A percentile compares a stretch with the other conserved stretches of the same genome.
phyloP scores from a whole-genome alignment of 2,888 invertebrate species.

The Drosophila greeni region DNA sequence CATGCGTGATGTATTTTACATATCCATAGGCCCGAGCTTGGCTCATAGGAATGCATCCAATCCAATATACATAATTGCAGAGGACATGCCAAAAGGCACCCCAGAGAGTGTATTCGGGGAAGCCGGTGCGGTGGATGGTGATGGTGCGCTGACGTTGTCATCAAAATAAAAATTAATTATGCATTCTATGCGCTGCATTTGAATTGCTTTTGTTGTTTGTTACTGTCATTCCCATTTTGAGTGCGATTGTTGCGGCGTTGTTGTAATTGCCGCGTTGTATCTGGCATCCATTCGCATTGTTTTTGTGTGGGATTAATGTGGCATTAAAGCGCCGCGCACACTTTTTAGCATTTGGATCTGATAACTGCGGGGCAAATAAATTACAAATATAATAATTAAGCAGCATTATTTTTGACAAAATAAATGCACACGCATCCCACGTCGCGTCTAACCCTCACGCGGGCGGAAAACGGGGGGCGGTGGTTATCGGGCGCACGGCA shows the following conservation, averaged over 20 bases:
- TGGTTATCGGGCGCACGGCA: constrained; percentile 38
- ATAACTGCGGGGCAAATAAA: constrained; percentile 72
- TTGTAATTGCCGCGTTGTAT: constrained; percentile 36
- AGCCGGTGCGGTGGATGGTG: constrained; percentile 12
- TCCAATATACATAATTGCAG: constrained; percentile 51
- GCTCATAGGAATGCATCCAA: constrained; percentile 25
- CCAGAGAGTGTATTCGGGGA: constrained; percentile 16
- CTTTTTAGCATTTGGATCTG: constrained; percentile 66
- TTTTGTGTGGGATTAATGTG: constrained; percentile 62
- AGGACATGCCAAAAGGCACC: constrained; percentile 34
- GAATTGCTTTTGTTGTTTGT: constrained; percentile 71
- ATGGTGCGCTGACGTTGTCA: constrained; percentile 73
- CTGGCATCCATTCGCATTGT: constrained; percentile 8
- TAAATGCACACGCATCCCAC: constrained; percentile 48
- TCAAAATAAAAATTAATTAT: constrained; percentile 78
- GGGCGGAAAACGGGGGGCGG: constrained; percentile 38
- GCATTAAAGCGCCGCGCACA: constrained; percentile 61
- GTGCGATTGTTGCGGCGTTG: constrained; percentile 52
- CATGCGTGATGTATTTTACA: neutral
- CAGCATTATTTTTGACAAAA: constrained; percentile 73
- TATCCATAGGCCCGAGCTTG: neutral
- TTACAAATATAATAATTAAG: constrained; percentile 77
- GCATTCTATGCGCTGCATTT: constrained; percentile 75
- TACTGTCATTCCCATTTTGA: constrained; percentile 67
- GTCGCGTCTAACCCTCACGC: neutral